These are phyloP conservation scores for Eubasilissa regina DNA, from an alignment of 1,140 invertebrate species.

Conservation along the genomic window DNA sequence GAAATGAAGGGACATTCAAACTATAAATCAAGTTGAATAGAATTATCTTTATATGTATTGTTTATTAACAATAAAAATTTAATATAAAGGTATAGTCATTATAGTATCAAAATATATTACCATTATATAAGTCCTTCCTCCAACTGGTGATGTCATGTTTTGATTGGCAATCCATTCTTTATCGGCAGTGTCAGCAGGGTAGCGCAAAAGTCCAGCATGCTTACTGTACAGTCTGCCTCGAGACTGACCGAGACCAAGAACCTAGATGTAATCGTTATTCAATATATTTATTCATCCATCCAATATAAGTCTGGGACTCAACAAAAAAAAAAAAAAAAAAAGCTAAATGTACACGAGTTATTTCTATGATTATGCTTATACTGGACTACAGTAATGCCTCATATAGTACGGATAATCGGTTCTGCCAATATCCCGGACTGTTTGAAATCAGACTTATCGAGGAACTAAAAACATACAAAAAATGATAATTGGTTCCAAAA, in stretches of 20 bases:
- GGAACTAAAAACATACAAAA: no score
- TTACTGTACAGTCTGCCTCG: constrained; percentile 83
- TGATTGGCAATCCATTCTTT: constrained; percentile 87
- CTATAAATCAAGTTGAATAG: not conserved
- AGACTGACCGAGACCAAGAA: constrained; percentile 82
- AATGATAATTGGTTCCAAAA: not conserved
- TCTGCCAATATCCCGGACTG: no score
- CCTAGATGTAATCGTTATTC: constrained; percentile 58
- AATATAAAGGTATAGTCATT: constrained; percentile 36
- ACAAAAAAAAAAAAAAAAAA: not conserved
- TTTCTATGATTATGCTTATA: no score
- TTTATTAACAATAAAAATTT: no score
- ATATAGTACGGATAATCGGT: no score
- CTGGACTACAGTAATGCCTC: no score
- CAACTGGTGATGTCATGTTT: constrained; percentile 83
- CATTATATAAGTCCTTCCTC: constrained; percentile 86
- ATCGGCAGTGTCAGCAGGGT: constrained; percentile 86
- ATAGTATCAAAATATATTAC: constrained; percentile 59
- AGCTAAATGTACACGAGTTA: no score
- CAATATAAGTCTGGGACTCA: no score
- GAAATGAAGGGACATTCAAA: not conserved
- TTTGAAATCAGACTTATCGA: no score
- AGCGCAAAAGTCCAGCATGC: constrained; percentile 84
- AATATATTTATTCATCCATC: no score
- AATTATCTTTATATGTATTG: not conserved